A percentile compares a stretch with the other conserved stretches of the same genome.
Evolutionary conservation across 2,888 invertebrate genomes (phyloP).

Genomic region (Andricus curvator): DNA sequence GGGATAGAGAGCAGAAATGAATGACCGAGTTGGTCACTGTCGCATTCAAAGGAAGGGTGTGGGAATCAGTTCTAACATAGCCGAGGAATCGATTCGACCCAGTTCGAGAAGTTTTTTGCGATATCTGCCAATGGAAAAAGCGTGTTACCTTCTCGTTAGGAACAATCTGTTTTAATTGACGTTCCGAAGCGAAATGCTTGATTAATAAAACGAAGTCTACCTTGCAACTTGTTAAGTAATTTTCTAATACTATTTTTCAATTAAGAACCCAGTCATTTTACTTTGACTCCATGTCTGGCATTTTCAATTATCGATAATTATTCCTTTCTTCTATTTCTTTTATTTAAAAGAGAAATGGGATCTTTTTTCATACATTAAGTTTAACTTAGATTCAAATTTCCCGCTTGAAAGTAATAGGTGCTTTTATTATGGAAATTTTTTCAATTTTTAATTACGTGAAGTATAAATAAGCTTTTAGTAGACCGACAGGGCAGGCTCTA

Average conservation of each 20-base stretch:
- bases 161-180: slow-evolving; percentile 29
- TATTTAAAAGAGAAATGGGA: not conserved
- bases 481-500: too few species aligned
- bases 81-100: slow-evolving; percentile 15
- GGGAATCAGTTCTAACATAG: not conserved
- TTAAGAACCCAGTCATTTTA: not conserved
- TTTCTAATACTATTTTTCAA: not conserved
- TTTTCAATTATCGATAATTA: not conserved
- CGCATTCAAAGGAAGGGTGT: not conserved
- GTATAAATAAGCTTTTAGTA: too few species aligned
- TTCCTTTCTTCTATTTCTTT: not conserved
- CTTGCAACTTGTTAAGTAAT: not conserved
- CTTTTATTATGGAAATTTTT: too few species aligned
- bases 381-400: too few species aligned
- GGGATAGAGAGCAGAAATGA: slow-evolving; percentile 1
- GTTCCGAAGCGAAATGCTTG: not conserved
- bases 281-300: not conserved
- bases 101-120: slow-evolving; percentile 15
- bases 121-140: slow-evolving; percentile 23
- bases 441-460: too few species aligned
- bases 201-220: not conserved
- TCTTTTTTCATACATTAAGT: too few species aligned
- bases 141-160: slow-evolving; percentile 14
- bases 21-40: slow-evolving; percentile 9
- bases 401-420: too few species aligned